These are phyloP conservation scores for Kryptopterus vitreolus DNA, from an alignment of 2,797 vertebrate genomes.

Conservation along the genomic window DNA sequence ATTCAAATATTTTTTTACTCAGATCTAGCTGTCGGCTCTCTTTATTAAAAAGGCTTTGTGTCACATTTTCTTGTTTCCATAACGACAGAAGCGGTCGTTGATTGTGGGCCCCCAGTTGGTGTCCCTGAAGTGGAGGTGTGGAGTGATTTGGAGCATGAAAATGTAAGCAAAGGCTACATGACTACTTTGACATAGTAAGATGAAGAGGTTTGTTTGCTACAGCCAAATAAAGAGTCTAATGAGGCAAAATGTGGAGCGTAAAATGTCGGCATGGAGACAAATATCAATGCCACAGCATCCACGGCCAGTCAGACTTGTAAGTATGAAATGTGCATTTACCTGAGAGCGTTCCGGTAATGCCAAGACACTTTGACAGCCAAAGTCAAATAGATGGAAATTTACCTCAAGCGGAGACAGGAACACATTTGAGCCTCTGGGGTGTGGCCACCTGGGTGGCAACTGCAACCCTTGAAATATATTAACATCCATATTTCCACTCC, in stretches of 20 bases:
- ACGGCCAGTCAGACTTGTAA: neutral
- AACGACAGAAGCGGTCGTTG: conserved; percentile 78
- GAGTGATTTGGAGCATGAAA: conserved; percentile 55
- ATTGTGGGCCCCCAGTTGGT: conserved; percentile 57
- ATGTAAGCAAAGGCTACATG: conserved; percentile 45
- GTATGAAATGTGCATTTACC: neutral
- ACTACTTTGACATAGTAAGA: conserved; percentile 46
- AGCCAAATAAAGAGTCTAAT: conserved; percentile 10
- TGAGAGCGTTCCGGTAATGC: conserved; percentile 1
- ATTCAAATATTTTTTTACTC: conserved; percentile 64
- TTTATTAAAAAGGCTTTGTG: conserved; percentile 76
- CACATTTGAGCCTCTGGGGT: neutral
- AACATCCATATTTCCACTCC: neutral
- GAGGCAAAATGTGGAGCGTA: neutral
- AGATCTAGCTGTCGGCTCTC: conserved; percentile 57
- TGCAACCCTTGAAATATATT: neutral
- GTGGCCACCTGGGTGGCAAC: conserved; percentile 14
- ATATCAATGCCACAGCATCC: neutral
- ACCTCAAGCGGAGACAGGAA: conserved; percentile 47
- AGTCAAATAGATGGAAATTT: conserved; percentile 36
- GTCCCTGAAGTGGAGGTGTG: conserved; percentile 57
- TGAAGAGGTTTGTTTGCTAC: conserved; percentile 32
- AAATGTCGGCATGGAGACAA: neutral
- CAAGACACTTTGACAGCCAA: conserved; percentile 19
- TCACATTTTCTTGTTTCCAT: conserved; percentile 79